Conservation (phyloP, 2,797 vertebrate species). For the Nyctibius grandis region DNA sequence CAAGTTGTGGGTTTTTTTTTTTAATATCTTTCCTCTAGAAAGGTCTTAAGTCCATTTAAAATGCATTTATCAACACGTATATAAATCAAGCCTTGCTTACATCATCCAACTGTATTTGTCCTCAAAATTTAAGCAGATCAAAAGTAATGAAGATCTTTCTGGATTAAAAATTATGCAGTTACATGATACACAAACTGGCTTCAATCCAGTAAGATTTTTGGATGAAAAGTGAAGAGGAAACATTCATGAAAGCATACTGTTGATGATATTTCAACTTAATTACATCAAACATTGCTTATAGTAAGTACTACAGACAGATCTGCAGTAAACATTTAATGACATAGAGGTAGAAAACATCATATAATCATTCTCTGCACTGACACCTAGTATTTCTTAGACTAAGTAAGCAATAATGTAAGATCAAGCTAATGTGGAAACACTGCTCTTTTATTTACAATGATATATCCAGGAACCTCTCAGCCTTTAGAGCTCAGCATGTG, state of each 20-base stretch:
- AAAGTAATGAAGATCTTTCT: background rate
- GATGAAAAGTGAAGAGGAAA: background rate
- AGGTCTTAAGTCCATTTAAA: background rate
- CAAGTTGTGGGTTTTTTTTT: fast-evolving
- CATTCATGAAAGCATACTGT: background rate
- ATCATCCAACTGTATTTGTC: background rate
- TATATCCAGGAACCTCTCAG: background rate
- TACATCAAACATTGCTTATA: background rate
- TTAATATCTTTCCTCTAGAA: background rate
- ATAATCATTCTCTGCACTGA: background rate
- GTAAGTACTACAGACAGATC: background rate
- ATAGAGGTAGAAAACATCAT: background rate
- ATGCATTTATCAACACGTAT: background rate
- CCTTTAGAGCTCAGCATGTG: background rate
- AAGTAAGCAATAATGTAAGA: background rate
- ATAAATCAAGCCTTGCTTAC: background rate
- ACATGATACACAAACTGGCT: background rate
- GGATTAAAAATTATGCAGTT: background rate
- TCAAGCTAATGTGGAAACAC: background rate
- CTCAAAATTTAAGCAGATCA: background rate
- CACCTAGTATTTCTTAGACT: background rate
- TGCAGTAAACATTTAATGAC: background rate
- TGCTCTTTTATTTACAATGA: background rate
- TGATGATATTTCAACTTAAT: background rate
- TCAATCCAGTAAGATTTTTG: background rate